Conservation (phyloP, 2,797 vertebrate species). For the Pangasius krempfi region DNA sequence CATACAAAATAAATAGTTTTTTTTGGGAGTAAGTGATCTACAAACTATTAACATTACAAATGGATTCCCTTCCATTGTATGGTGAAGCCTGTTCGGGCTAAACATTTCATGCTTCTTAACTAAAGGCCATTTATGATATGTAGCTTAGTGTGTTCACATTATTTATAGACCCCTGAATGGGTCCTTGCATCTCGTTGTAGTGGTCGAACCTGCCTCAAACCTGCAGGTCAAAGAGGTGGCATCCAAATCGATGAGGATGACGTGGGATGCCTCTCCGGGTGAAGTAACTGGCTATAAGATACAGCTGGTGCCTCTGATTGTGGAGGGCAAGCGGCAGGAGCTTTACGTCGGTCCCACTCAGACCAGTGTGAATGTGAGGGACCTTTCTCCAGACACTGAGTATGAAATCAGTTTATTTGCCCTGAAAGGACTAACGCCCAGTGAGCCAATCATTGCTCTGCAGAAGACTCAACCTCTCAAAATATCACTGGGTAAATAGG, state of each 20-base stretch:
- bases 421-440: constrained; percentile 84
- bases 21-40: not conserved
- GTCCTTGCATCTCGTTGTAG: constrained; percentile 66
- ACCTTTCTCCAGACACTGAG: constrained; percentile 87
- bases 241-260: constrained; percentile 86
- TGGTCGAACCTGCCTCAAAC: constrained; percentile 86
- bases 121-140: not conserved
- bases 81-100: not conserved
- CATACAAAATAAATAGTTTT: not conserved
- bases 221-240: constrained; percentile 84
- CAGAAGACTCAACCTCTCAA: constrained; percentile 87
- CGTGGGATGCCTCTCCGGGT: constrained; percentile 84
- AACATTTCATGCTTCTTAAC: not conserved
- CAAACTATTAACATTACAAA: not conserved
- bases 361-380: constrained; percentile 80
- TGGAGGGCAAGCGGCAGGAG: constrained; percentile 81
- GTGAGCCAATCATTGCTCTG: constrained; percentile 81
- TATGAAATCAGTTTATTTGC: constrained; percentile 90
- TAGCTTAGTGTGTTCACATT: not conserved
- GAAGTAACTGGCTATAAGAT: constrained; percentile 87
- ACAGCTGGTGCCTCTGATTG: constrained; percentile 85
- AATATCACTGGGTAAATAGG: constrained; percentile 86
- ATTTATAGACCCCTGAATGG: not conserved
- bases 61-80: not conserved
- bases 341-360: constrained; percentile 82